Conservation (phyloP, 2,888 invertebrate species). For the Schizotus pectinicornis region DNA sequence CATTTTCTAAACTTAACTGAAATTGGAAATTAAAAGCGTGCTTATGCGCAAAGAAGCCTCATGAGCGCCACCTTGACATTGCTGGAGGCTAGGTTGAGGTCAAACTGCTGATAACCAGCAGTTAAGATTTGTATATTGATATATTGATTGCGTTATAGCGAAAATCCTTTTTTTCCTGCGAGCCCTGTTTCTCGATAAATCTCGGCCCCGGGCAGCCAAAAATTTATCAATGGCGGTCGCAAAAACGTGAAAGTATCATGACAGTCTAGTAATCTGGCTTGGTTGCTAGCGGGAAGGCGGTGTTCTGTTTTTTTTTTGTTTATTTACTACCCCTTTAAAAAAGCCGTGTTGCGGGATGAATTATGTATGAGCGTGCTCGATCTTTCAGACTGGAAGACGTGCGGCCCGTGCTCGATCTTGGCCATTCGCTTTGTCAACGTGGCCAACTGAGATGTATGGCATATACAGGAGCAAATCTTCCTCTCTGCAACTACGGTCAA, state of each 20-base stretch:
- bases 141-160: no score
- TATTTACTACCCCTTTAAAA: slow-evolving; percentile 30
- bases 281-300: slow-evolving; percentile 8
- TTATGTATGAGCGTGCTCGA: slow-evolving; percentile 33
- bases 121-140: no score
- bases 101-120: no score
- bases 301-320: slow-evolving; percentile 17
- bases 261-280: slow-evolving; percentile 11
- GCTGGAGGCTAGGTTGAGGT: no score
- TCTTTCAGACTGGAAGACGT: slow-evolving; percentile 18
- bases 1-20: no score
- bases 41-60: no score
- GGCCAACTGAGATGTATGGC: slow-evolving; percentile 29
- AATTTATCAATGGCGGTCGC: slow-evolving; percentile 5
- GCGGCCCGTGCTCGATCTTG: slow-evolving; percentile 19
- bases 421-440: slow-evolving; percentile 30
- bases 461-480: slow-evolving; percentile 18
- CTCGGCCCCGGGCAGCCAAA: not conserved
- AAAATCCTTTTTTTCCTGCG: no score
- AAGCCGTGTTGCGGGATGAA: slow-evolving; percentile 33
- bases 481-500: slow-evolving; percentile 22
- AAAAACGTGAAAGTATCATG: slow-evolving; percentile 6
- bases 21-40: no score
- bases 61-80: no score
- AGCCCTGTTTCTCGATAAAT: no score